Percentiles rank a stretch among this genome's conserved stretches.
These are phyloP conservation scores for Anastrepha obliqua DNA, from an alignment of 1,140 invertebrate genomes.

Conservation along the genomic window DNA sequence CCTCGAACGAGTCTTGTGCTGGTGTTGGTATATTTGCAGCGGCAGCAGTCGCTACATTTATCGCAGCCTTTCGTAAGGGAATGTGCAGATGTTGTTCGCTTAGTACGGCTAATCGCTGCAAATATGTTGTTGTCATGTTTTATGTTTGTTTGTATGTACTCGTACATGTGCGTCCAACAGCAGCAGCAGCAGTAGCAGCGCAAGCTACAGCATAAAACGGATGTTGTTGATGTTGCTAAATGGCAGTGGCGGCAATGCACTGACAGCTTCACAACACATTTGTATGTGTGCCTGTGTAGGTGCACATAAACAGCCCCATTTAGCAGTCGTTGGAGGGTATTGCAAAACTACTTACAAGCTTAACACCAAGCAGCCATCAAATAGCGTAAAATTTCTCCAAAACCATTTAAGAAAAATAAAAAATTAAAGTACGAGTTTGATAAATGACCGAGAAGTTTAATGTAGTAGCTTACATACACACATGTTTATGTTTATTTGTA, in stretches of 20 bases:
- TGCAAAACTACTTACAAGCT: not conserved
- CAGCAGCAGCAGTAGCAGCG: too few species aligned
- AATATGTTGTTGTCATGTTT: constrained; percentile 9
- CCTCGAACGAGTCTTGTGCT: not conserved
- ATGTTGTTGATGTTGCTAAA: constrained; percentile 22
- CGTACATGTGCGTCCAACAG: not conserved
- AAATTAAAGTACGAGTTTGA: not conserved
- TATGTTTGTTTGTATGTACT: not conserved
- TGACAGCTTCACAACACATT: not conserved
- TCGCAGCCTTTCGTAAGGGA: not conserved
- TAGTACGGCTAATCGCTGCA: not conserved
- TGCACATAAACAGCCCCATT: not conserved
- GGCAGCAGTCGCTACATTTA: constrained; percentile 3
- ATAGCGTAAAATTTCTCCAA: not conserved
- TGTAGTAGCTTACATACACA: not conserved
- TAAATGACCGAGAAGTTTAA: constrained; percentile 12
- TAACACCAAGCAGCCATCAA: not conserved
- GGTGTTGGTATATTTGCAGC: not conserved
- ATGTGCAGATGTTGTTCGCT: not conserved
- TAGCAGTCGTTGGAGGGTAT: too few species aligned
- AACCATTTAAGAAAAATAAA: not conserved
- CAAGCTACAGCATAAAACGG: not conserved
- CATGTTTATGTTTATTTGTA: not conserved
- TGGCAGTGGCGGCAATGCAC: not conserved
- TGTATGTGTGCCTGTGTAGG: too few species aligned